phyloP scores from a whole-genome alignment of 2,888 invertebrate genomes.

The Steinernema carpocapsae region DNA sequence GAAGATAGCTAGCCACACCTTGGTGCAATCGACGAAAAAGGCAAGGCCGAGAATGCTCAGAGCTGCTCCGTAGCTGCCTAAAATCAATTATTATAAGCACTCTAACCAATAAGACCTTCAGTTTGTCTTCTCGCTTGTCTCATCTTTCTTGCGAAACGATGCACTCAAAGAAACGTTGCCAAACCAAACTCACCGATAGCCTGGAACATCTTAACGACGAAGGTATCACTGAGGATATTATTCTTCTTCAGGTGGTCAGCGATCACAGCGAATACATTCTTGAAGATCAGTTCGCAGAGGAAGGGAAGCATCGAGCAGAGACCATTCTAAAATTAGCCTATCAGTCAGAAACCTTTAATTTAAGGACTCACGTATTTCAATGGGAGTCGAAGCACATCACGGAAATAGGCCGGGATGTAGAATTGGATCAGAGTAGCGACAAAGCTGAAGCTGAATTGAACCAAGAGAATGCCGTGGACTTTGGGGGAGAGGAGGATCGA shows the following conservation, averaged over 20 bases:
- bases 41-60: background rate
- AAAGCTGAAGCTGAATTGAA: constrained; percentile 46
- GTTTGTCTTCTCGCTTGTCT: too few species aligned
- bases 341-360: background rate
- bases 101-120: too few species aligned
- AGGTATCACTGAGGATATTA: constrained; percentile 5
- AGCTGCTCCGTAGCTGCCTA: constrained; percentile 16
- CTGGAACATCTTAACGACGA: constrained; percentile 28
- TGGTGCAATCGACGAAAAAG: constrained; percentile 8
- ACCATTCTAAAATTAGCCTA: constrained; percentile 6
- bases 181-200: background rate
- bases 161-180: too few species aligned
- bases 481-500: constrained; percentile 35
- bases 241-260: constrained; percentile 11
- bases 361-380: constrained; percentile 45
- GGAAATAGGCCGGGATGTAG: constrained; percentile 53
- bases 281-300: constrained; percentile 21
- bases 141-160: too few species aligned
- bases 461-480: constrained; percentile 31
- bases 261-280: constrained; percentile 20
- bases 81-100: too few species aligned
- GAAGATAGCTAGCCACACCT: background rate
- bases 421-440: constrained; percentile 49
- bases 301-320: constrained; percentile 32
- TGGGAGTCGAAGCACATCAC: constrained; percentile 51